phyloP scores from a whole-genome alignment of 2,797 vertebrate species.

The Euthynnus affinis region DNA sequence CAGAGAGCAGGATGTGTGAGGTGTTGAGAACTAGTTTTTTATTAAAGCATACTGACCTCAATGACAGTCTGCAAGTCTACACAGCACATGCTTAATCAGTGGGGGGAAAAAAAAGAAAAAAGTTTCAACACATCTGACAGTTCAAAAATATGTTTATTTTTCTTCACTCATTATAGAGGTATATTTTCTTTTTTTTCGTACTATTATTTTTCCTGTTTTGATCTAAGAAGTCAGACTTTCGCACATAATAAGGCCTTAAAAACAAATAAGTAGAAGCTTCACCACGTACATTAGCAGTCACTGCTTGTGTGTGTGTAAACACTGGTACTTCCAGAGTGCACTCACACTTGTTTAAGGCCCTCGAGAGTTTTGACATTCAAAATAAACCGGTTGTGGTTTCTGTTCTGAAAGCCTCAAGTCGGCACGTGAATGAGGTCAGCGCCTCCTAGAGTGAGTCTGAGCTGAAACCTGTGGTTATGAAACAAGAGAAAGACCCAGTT shows the following conservation, averaged over 20 bases:
- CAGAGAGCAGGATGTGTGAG: slow-evolving; percentile 69
- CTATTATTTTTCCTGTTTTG: background rate
- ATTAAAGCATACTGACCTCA: slow-evolving; percentile 46
- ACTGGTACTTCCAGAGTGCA: slow-evolving; percentile 6
- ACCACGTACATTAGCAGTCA: background rate
- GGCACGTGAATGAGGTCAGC: slow-evolving; percentile 75
- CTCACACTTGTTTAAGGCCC: slow-evolving; percentile 31
- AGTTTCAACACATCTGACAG: slow-evolving; percentile 26
- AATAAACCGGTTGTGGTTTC: slow-evolving; percentile 67
- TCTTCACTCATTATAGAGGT: slow-evolving; percentile 1
- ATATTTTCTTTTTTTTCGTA: background rate
- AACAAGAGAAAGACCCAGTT: slow-evolving; percentile 62
- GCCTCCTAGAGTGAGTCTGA: slow-evolving; percentile 46
- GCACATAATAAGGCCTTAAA: slow-evolving; percentile 1
- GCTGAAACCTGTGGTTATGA: slow-evolving; percentile 68
- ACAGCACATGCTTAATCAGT: slow-evolving; percentile 23
- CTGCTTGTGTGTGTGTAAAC: slow-evolving; percentile 25
- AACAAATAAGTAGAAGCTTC: slow-evolving; percentile 13
- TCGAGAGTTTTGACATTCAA: slow-evolving; percentile 60
- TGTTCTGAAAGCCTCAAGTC: slow-evolving; percentile 53
- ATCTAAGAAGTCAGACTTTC: background rate
- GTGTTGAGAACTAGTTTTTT: slow-evolving; percentile 32
- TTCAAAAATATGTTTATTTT: slow-evolving; percentile 32
- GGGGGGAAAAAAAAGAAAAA: slow-evolving; percentile 16
- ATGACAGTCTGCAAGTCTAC: slow-evolving; percentile 27